Conservation (phyloP, 2,888 invertebrate genomes). For the Scaptomyza tumidula region DNA sequence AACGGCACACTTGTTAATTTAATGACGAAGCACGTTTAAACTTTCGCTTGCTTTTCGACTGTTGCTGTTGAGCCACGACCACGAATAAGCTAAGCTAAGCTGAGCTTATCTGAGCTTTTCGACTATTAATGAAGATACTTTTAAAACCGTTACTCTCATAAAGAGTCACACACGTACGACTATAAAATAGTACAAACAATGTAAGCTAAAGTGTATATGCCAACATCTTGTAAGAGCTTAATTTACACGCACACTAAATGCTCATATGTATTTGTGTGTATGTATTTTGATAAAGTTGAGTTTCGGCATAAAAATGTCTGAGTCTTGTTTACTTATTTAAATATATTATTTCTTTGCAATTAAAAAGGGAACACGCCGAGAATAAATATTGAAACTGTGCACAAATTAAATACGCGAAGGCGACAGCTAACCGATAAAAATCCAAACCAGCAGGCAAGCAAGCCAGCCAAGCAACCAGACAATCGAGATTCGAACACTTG, state of each 20-base stretch:
- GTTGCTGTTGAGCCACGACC: slow-evolving; percentile 17
- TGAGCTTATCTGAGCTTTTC: slow-evolving; percentile 36
- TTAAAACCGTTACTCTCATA: slow-evolving; percentile 16
- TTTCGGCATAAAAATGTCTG: slow-evolving; percentile 27
- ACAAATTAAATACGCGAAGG: slow-evolving; percentile 59
- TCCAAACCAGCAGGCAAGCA: slow-evolving; percentile 34
- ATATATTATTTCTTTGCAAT: slow-evolving; percentile 48
- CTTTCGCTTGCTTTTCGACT: slow-evolving; percentile 45
- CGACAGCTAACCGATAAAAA: slow-evolving; percentile 49
- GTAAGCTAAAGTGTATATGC: slow-evolving; percentile 35
- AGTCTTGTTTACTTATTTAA: slow-evolving; percentile 49
- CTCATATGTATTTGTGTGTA: background rate
- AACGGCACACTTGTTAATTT: slow-evolving; percentile 41
- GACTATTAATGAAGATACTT: slow-evolving; percentile 34
- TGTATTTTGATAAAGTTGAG: slow-evolving; percentile 49
- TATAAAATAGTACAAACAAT: background rate
- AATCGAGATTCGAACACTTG: slow-evolving; percentile 25
- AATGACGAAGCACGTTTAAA: slow-evolving; percentile 25
- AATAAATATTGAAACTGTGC: slow-evolving; percentile 71
- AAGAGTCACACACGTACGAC: background rate
- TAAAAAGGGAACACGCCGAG: slow-evolving; percentile 60
- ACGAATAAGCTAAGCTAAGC: slow-evolving; percentile 11
- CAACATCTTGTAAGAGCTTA: slow-evolving; percentile 31
- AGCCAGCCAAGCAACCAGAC: slow-evolving; percentile 24
- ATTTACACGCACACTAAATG: slow-evolving; percentile 28